phyloP scores from a whole-genome alignment of 2,797 vertebrate genomes.

The Helostoma temminkii region DNA sequence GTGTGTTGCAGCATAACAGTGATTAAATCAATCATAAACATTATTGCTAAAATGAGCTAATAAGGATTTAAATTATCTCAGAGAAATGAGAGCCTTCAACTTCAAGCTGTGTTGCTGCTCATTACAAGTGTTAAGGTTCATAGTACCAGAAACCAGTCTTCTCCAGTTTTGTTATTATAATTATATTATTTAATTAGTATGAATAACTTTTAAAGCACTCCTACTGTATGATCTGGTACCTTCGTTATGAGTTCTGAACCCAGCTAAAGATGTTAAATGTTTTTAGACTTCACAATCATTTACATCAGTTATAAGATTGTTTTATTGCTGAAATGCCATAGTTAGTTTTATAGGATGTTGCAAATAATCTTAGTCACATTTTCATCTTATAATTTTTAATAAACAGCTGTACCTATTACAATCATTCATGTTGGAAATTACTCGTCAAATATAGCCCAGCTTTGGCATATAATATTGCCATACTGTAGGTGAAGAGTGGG shows the following conservation, averaged over 20 bases:
- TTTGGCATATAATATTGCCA: conserved; percentile 4
- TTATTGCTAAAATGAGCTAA: too few relatives aligned
- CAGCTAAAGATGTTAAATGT: background rate
- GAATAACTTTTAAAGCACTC: too few relatives aligned
- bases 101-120: too few relatives aligned
- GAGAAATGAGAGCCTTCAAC: too few relatives aligned
- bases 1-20: too few relatives aligned
- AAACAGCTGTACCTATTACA: conserved; percentile 17
- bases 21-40: too few relatives aligned
- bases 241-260: too few relatives aligned
- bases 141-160: background rate
- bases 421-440: conserved; percentile 6
- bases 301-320: background rate
- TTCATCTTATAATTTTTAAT: conserved; percentile 28
- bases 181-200: too few relatives aligned
- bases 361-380: conserved; percentile 17
- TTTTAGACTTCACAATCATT: background rate
- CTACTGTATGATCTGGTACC: too few relatives aligned
- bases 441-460: background rate
- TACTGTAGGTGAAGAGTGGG: conserved; percentile 9
- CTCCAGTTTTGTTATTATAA: too few relatives aligned
- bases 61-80: too few relatives aligned
- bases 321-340: background rate
- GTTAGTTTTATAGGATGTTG: background rate
- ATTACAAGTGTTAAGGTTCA: too few relatives aligned